phyloP scores from a whole-genome alignment of 1,140 invertebrate genomes.

The Paraescarpia echinospica region DNA sequence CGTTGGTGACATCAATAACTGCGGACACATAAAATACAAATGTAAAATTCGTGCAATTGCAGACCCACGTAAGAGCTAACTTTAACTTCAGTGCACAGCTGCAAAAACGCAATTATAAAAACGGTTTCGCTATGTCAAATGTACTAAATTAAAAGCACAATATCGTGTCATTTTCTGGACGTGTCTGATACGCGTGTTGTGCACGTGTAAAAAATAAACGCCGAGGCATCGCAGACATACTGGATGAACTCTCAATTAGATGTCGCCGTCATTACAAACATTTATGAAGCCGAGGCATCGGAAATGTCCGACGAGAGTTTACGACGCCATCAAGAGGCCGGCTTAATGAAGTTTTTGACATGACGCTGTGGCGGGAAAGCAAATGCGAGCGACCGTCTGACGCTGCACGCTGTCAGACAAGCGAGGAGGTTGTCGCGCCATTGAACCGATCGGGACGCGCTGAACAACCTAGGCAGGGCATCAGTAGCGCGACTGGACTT shows the following conservation, averaged over 20 bases:
- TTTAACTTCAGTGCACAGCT: neutral
- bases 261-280: neutral
- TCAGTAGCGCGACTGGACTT: neutral
- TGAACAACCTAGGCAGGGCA: too few relatives aligned
- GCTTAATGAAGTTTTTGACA: neutral
- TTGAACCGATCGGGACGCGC: neutral
- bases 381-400: neutral
- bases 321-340: neutral
- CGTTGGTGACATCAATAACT: neutral
- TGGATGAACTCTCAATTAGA: neutral
- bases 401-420: neutral
- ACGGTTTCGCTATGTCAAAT: neutral
- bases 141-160: neutral
- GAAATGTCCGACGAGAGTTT: neutral
- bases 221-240: neutral
- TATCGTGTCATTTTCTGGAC: neutral
- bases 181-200: neutral
- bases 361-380: neutral
- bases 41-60: neutral
- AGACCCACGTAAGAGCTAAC: neutral
- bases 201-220: neutral
- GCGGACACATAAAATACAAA: neutral
- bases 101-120: neutral
- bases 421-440: neutral
- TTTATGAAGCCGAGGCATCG: neutral